Evolutionary conservation across 2,797 vertebrate species (phyloP).

Genomic region (Vireo griseus): DNA sequence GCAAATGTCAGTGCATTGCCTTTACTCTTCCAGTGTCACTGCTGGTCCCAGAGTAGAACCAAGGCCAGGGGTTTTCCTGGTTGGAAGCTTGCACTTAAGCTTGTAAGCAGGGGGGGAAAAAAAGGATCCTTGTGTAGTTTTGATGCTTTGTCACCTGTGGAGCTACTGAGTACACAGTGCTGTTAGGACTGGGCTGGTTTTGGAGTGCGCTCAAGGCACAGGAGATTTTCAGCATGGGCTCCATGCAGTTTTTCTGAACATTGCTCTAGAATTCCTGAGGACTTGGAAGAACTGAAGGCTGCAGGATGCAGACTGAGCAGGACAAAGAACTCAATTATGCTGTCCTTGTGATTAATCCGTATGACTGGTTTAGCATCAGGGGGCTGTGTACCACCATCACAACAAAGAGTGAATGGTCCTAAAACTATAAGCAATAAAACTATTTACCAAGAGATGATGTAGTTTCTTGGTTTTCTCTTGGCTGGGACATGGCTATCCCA

Average conservation of each 20-base stretch:
- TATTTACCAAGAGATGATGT: not conserved
- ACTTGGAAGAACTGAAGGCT: not conserved
- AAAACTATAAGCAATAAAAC: not conserved
- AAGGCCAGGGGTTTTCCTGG: not conserved
- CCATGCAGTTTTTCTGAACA: fast-evolving
- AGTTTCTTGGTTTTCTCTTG: not conserved
- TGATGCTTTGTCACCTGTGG: not conserved
- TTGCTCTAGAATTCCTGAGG: not conserved
- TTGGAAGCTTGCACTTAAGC: not conserved
- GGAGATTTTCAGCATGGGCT: fast-evolving
- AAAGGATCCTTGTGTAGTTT: not conserved
- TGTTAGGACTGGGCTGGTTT: not conserved
- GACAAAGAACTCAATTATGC: not conserved
- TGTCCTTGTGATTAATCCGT: not conserved
- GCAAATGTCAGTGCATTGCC: fast-evolving
- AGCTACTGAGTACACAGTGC: fast-evolving
- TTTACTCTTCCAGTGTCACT: not conserved
- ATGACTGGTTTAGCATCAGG: not conserved
- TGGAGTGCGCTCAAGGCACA: not conserved
- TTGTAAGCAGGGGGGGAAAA: not conserved
- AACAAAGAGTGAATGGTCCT: not conserved
- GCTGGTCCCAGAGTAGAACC: not conserved
- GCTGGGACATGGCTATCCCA: not conserved
- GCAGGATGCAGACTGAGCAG: not conserved
- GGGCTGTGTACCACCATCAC: not conserved